phyloP scores from a whole-genome alignment of 1,140 invertebrate genomes.

The Zeugodacus cucurbitae region DNA sequence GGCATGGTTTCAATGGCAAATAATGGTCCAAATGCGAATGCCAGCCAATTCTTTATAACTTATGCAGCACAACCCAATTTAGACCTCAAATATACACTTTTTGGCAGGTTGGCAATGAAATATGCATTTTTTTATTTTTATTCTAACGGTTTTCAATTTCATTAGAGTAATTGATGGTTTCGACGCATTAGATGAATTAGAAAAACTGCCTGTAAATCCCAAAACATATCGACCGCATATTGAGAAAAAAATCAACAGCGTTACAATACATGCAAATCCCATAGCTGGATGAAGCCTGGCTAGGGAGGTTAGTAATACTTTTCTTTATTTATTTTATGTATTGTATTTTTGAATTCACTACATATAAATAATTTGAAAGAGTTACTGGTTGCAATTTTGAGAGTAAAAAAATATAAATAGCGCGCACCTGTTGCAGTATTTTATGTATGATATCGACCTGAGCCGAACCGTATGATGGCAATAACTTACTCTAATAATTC shows the following conservation, averaged over 20 bases:
- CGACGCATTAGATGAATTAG: constrained; percentile 94
- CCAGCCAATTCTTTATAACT: constrained; percentile 97
- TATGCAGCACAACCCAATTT: constrained; percentile 95
- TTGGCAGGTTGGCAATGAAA: constrained; percentile 84
- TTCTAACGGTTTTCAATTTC: constrained; percentile 9
- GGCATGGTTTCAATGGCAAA: constrained; percentile 98
- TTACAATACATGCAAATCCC: constrained; percentile 97
- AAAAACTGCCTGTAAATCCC: constrained; percentile 93
- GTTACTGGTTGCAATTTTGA: too few relatives aligned
- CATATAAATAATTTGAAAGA: too few relatives aligned
- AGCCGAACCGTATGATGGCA: too few relatives aligned
- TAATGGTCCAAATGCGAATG: constrained; percentile 98
- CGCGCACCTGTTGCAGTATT: too few relatives aligned
- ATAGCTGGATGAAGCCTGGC: constrained; percentile 75
- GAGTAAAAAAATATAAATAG: too few relatives aligned
- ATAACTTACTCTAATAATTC: too few relatives aligned
- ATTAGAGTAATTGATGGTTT: constrained; percentile 96
- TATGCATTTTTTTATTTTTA: background rate
- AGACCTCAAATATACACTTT: constrained; percentile 96
- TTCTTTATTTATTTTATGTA: background rate
- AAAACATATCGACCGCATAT: constrained; percentile 90
- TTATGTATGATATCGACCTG: too few relatives aligned
- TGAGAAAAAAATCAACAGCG: constrained; percentile 85
- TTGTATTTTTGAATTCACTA: background rate
- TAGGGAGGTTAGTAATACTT: background rate